phyloP scores from a whole-genome alignment of 2,797 vertebrate genomes.

The Oceanodroma leucorhoa region DNA sequence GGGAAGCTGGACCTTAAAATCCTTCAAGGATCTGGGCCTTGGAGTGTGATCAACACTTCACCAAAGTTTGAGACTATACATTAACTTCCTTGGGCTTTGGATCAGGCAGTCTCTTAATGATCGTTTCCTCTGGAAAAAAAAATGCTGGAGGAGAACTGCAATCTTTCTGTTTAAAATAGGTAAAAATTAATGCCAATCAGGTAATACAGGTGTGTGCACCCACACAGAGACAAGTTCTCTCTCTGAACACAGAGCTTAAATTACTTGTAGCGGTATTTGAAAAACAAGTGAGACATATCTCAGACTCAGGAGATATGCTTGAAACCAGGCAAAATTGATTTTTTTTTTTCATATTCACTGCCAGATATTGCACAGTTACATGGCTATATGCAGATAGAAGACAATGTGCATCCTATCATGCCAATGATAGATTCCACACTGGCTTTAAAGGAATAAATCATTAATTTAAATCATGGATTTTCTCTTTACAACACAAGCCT shows the following conservation, averaged over 20 bases:
- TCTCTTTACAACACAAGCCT: constrained; percentile 45
- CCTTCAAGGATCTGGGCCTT: neutral
- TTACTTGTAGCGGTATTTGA: constrained; percentile 40
- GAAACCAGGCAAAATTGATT: constrained; percentile 59
- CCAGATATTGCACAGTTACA: constrained; percentile 58
- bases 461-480: constrained; percentile 71
- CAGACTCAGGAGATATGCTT: constrained; percentile 61
- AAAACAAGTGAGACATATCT: constrained; percentile 72
- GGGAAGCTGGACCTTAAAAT: neutral
- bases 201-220: neutral
- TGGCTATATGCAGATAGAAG: constrained; percentile 72
- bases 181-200: neutral
- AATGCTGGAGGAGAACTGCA: neutral
- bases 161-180: neutral
- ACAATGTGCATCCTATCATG: constrained; percentile 60
- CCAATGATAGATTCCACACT: constrained; percentile 59
- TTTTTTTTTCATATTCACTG: constrained; percentile 59
- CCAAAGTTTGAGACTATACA: neutral
- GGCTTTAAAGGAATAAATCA: constrained; percentile 72
- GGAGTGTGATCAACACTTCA: neutral
- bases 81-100: neutral
- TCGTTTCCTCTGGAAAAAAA: neutral
- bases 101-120: neutral
- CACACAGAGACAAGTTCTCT: neutral
- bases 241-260: constrained; percentile 21